Base-by-base conservation (phyloP, 2,113 vertebrate species). In the Nycticebus coucang region DNA sequence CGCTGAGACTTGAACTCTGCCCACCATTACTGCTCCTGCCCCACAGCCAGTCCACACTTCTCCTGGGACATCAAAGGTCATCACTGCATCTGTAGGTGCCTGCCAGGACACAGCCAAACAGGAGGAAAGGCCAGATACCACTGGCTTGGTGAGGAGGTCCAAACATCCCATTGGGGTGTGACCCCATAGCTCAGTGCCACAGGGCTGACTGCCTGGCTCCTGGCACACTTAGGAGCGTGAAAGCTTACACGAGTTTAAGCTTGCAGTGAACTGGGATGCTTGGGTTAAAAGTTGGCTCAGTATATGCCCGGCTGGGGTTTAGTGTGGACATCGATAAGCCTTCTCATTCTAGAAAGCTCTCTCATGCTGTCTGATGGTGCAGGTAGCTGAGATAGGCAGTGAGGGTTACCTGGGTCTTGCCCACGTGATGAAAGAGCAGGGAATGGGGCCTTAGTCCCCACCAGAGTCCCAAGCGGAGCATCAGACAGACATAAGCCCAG, bases 191-290 rank as follows among this genome's bases (percentile, higher is more conserved):
- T 89, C 0, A 1, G n/a, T 66, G 50, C 83, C 18, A 13, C 17
- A 28, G 24, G 35, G 28, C 41, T 71, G 53, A 30, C 81, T 0
- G 0, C n/a, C 28, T 8, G 41, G 33, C 22, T 60, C 33, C 86
- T 3, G 17, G 45, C 45, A 50, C 45, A 10, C 12, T 17, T 18
- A 15, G 59, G 84, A 41, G 21, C 22, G 5, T 80, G n/a, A 28
- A 19, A 82, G 9, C 4, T 7, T 4, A 78, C 18, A 53, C 6
- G 22, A 35, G 41, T 59, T 37, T 24, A 33, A 7, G 37, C 17
- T n/a, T 0, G 4, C 30, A 62, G 18, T 9, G 55, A 5, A 7
- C 9, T 15, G 57, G 66, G 71, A n/a, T 0, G 0, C 0, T 0
- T 28, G 57, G 68, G 21, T 69, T 60, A 69, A n/a, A 60, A 24